phyloP scores from a whole-genome alignment of 2,888 invertebrate species.

The Alloscopus bannaensis region DNA sequence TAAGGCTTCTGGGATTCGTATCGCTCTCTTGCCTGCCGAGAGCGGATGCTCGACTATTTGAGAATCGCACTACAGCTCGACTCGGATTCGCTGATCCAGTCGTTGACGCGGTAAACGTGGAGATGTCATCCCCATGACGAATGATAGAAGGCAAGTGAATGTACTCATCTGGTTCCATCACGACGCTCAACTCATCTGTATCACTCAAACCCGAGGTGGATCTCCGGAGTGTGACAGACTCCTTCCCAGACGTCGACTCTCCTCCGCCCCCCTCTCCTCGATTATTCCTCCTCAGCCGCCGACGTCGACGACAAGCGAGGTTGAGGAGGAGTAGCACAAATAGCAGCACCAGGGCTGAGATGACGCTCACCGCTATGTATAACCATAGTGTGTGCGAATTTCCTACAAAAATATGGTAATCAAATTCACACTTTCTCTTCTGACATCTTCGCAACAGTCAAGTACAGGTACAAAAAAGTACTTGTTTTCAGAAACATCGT shows the following conservation, averaged over 20 bases:
- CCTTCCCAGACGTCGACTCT: conserved; percentile 34
- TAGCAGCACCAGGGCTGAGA: conserved; percentile 63
- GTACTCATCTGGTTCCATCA: conserved; percentile 67
- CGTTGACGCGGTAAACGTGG: conserved; percentile 35
- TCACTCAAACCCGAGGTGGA: conserved; percentile 68
- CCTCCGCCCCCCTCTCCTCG: conserved; percentile 38
- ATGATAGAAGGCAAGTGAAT: conserved; percentile 67
- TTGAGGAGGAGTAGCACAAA: conserved; percentile 61
- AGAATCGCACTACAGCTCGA: conserved; percentile 63
- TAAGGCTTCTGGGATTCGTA: conserved; percentile 70
- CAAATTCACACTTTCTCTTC: too few relatives aligned
- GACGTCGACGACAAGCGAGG: conserved; percentile 56
- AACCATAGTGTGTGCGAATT: conserved; percentile 67
- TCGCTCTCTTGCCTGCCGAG: conserved; percentile 68
- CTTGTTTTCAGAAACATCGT: too few relatives aligned
- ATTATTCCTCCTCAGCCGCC: conserved; percentile 48
- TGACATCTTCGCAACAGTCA: not conserved
- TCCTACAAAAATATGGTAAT: conserved; percentile 53
- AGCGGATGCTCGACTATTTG: conserved; percentile 65
- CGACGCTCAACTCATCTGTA: conserved; percentile 67
- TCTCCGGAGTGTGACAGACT: conserved; percentile 57
- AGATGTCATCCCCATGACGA: conserved; percentile 57
- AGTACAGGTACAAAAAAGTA: too few relatives aligned
- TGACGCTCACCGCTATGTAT: conserved; percentile 64
- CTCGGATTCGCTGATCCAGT: conserved; percentile 36